Percentiles rank a stretch among this genome's conserved stretches.
These are phyloP conservation scores for Cotesia glomerata DNA, from an alignment of 1,140 invertebrate genomes.

Conservation along the genomic window DNA sequence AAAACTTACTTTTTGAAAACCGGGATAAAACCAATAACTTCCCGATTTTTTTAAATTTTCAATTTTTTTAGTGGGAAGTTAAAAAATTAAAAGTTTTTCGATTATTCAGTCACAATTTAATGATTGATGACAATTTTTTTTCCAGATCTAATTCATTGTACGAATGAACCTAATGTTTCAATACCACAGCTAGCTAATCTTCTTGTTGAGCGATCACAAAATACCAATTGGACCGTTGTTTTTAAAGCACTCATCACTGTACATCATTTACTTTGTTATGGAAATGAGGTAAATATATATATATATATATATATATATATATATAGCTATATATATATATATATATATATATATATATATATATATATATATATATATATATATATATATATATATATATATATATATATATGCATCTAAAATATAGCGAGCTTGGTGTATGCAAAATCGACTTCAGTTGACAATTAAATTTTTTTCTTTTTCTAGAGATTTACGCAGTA, in stretches of 20 bases:
- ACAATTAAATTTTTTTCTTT: constrained; percentile 33
- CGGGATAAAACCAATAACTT: too few relatives aligned
- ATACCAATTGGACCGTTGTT: constrained; percentile 97
- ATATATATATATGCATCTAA: too few relatives aligned
- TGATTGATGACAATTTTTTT: constrained; percentile 46
- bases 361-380: constrained; percentile 33
- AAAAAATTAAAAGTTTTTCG: too few relatives aligned
- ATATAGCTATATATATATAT: constrained; percentile 26
- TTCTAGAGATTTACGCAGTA: constrained; percentile 98
- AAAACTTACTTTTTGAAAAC: too few relatives aligned
- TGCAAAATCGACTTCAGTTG: not conserved
- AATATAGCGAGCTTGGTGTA: too few relatives aligned
- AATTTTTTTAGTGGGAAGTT: too few relatives aligned
- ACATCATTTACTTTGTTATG: constrained; percentile 99
- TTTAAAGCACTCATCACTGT: constrained; percentile 98
- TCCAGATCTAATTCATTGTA: constrained; percentile 98
- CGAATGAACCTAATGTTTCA: constrained; percentile 99
- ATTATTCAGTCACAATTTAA: too few relatives aligned
- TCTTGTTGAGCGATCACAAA: constrained; percentile 96
- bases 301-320: not conserved
- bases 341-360: not conserved
- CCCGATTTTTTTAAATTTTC: too few relatives aligned
- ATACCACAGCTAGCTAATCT: constrained; percentile 98
- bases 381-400: constrained; percentile 32
- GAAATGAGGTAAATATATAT: constrained; percentile 87